phyloP scores from a whole-genome alignment of 2,113 vertebrate species.

The Etia nguti region DNA sequence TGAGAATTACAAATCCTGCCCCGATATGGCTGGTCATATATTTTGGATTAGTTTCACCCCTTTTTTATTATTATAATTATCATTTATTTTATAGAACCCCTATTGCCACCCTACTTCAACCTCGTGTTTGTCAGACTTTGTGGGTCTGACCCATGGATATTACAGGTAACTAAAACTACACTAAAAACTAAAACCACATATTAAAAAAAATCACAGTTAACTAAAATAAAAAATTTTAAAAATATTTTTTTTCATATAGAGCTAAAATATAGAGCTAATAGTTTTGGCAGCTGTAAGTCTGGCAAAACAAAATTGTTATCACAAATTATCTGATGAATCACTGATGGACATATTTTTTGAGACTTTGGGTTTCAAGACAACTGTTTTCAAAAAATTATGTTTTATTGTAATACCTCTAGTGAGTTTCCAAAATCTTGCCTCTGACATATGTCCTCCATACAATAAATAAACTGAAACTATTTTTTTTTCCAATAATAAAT shows the following conservation, averaged over 20 bases:
- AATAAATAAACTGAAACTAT: background rate
- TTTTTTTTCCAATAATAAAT: fast-evolving
- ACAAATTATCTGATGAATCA: background rate
- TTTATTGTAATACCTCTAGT: background rate
- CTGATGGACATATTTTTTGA: background rate
- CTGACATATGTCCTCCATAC: background rate
- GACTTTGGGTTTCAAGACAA: background rate
- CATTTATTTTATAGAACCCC: background rate
- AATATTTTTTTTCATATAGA: background rate
- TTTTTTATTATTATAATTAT: background rate
- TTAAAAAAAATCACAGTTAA: background rate
- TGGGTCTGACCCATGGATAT: background rate
- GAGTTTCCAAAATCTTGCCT: background rate
- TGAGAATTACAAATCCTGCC: background rate
- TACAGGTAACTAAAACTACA: background rate
- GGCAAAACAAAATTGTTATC: background rate
- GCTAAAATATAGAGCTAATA: background rate
- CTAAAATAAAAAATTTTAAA: fast-evolving
- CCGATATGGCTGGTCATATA: background rate
- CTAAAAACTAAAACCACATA: background rate
- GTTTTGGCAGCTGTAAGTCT: background rate
- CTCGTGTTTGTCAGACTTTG: background rate
- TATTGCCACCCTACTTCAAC: background rate
- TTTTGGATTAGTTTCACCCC: background rate
- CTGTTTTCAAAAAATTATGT: background rate